Percentiles rank a stretch among this genome's conserved stretches.
phyloP scores from a whole-genome alignment of 1,140 invertebrate species.

The Drosophila virilis region DNA sequence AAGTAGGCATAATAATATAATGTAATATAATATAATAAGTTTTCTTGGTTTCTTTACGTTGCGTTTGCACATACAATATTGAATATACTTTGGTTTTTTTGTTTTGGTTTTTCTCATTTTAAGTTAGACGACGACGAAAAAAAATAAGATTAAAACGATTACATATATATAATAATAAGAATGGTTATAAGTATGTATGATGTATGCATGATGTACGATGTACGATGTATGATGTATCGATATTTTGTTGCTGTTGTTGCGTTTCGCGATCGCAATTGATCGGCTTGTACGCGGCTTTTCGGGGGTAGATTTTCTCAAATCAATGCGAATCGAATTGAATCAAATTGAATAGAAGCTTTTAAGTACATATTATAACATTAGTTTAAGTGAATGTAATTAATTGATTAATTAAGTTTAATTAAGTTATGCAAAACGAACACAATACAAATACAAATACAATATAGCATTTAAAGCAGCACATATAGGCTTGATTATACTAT shows the following conservation, averaged over 20 bases:
- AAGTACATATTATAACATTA: constrained; percentile 52
- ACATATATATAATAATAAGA: constrained; percentile 59
- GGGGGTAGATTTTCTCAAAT: constrained; percentile 43
- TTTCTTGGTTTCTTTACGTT: constrained; percentile 61
- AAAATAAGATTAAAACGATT: constrained; percentile 56
- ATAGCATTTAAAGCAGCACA: constrained; percentile 37
- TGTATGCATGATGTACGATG: constrained; percentile 36
- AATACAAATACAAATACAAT: constrained; percentile 67
- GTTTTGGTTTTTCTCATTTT: constrained; percentile 27
- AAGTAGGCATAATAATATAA: constrained; percentile 82
- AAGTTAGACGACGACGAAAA: constrained; percentile 69
- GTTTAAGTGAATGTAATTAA: constrained; percentile 47
- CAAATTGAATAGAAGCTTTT: constrained; percentile 54
- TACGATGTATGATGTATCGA: constrained; percentile 12
- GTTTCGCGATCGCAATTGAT: constrained; percentile 21
- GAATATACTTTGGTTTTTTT: constrained; percentile 63
- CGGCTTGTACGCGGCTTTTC: constrained; percentile 44
- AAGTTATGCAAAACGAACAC: constrained; percentile 66
- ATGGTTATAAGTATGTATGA: constrained; percentile 56
- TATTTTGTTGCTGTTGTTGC: constrained; percentile 43
- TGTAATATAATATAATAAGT: constrained; percentile 80
- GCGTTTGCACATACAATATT: constrained; percentile 74
- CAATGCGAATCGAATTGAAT: constrained; percentile 65
- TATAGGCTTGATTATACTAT: background rate
- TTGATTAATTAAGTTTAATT: constrained; percentile 37